These are phyloP conservation scores for Urosaurus nigricauda DNA, from an alignment of 2,797 vertebrate genomes.

Conservation along the genomic window DNA sequence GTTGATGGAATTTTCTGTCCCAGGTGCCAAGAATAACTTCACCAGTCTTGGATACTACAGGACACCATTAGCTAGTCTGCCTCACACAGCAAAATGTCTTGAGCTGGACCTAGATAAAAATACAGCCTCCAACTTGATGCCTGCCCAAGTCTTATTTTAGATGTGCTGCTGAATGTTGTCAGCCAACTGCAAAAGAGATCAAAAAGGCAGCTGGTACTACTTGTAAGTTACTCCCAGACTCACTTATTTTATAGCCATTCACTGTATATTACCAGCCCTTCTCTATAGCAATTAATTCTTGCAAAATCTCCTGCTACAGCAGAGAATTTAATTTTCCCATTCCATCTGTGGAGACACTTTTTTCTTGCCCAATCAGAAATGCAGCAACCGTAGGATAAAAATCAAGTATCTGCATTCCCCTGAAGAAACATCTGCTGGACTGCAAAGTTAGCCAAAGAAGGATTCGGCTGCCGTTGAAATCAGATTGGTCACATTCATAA, in stretches of 20 bases:
- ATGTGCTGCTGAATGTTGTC: not conserved
- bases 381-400: conserved; percentile 3
- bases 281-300: not conserved
- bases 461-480: conserved; percentile 41
- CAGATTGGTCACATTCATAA: conserved; percentile 51
- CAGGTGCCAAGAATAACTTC: not conserved
- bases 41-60: not conserved
- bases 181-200: not conserved
- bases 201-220: not conserved
- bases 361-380: not conserved
- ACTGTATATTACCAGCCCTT: not conserved
- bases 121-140: not conserved
- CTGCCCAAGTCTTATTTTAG: not conserved
- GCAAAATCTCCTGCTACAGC: not conserved
- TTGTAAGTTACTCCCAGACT: not conserved
- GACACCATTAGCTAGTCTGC: not conserved
- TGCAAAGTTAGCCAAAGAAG: conserved; percentile 29
- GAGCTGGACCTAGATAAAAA: not conserved
- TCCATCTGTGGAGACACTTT: not conserved
- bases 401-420: conserved; percentile 31
- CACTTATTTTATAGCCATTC: not conserved
- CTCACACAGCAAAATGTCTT: not conserved
- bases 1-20: not conserved
- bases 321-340: conserved; percentile 9
- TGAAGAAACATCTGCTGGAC: conserved; percentile 48